Conservation (phyloP, 2,888 invertebrate species). For the Tinea trinotella region DNA sequence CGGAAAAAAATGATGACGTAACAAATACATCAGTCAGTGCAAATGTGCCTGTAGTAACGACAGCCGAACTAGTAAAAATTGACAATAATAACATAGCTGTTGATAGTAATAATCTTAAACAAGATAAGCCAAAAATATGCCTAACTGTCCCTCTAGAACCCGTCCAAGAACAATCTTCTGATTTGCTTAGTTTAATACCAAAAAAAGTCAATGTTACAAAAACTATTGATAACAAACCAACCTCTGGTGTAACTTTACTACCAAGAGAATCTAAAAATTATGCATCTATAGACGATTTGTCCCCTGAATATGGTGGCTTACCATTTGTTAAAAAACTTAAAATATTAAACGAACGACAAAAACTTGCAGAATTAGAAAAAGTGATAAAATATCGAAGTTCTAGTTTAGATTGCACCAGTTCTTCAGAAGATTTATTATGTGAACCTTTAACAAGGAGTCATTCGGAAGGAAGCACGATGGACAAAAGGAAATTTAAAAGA, state of each 20-base stretch:
- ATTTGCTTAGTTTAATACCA: conserved; percentile 56
- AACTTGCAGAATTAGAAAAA: conserved; percentile 85
- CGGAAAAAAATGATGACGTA: conserved; percentile 31
- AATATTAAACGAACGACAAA: conserved; percentile 90
- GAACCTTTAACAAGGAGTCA: conserved; percentile 80
- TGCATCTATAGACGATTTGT: conserved; percentile 87
- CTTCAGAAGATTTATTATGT: conserved; percentile 71
- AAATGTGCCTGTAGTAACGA: conserved; percentile 51
- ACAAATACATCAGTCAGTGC: conserved; percentile 43
- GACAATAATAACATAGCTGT: conserved; percentile 61
- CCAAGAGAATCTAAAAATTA: conserved; percentile 75
- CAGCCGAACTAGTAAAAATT: conserved; percentile 63
- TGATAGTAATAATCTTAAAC: conserved; percentile 42
- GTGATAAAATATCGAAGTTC: conserved; percentile 84
- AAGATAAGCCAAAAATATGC: conserved; percentile 55
- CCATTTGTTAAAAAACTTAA: conserved; percentile 92
- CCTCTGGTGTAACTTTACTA: conserved; percentile 39
- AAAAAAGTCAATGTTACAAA: conserved; percentile 40
- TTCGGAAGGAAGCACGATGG: conserved; percentile 87
- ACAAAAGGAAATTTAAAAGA: conserved; percentile 61
- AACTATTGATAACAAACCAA: conserved; percentile 35
- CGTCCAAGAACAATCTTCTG: conserved; percentile 60
- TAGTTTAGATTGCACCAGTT: conserved; percentile 81
- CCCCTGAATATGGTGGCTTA: conserved; percentile 88
- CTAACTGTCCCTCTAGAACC: conserved; percentile 58